Evolutionary conservation across 2,888 invertebrate species (phyloP).

Genomic region (Siphlonurus alternatus): DNA sequence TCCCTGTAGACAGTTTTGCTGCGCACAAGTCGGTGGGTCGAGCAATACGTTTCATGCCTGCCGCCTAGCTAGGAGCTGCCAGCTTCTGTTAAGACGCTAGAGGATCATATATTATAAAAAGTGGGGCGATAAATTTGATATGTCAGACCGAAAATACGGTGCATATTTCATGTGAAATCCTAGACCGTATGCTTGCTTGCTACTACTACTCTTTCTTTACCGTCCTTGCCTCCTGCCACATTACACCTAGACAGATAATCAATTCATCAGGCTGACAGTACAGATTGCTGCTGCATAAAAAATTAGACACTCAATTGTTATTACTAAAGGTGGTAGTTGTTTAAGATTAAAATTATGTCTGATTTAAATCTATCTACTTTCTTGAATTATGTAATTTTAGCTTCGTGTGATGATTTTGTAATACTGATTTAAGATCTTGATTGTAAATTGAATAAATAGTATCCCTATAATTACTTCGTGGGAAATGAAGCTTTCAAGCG

Average conservation of each 20-base stretch:
- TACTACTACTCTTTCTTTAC: background rate
- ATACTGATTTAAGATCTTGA: no score
- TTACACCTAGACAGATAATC: background rate
- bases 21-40: no score
- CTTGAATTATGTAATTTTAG: no score
- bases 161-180: conserved; percentile 4
- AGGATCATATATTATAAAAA: conserved; percentile 3
- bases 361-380: no score
- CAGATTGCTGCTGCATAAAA: background rate
- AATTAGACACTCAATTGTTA: background rate
- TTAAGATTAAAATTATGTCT: no score
- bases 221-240: background rate
- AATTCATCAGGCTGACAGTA: background rate
- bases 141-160: conserved; percentile 1
- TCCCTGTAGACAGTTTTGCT: no score
- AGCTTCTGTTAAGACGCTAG: background rate
- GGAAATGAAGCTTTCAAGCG: no score
- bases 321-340: no score
- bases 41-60: background rate
- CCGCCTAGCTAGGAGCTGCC: background rate
- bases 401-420: no score
- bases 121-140: conserved; percentile 4
- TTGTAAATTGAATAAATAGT: no score
- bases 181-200: background rate
- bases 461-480: no score